phyloP scores from a whole-genome alignment of 2,888 invertebrate genomes.

The Oscheius sp. region DNA sequence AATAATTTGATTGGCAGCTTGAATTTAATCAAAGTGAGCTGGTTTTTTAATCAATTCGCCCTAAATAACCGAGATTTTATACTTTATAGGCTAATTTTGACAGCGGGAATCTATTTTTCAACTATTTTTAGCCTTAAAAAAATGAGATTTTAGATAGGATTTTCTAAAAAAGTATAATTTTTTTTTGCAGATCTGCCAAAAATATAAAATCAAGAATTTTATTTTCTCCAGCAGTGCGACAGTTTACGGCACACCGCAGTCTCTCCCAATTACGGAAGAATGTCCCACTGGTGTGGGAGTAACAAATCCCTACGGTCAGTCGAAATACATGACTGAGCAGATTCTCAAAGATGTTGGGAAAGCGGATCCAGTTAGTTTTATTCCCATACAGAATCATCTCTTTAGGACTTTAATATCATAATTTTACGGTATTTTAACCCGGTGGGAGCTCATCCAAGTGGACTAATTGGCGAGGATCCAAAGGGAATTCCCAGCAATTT shows the following conservation, averaged over 20 bases:
- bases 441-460: conserved; percentile 91
- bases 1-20: conserved; percentile 92
- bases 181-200: conserved; percentile 81
- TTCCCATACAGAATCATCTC: background rate
- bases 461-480: conserved; percentile 93
- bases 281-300: conserved; percentile 76
- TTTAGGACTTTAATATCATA: conserved; percentile 89
- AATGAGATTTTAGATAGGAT: no score
- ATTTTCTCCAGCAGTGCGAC: conserved; percentile 90
- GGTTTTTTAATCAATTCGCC: background rate
- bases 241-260: conserved; percentile 89
- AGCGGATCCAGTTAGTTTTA: conserved; percentile 80
- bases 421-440: conserved; percentile 94
- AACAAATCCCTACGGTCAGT: conserved; percentile 93
- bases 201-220: conserved; percentile 82
- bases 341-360: conserved; percentile 87
- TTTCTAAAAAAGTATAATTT: no score
- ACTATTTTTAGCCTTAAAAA: no score
- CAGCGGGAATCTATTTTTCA: background rate
- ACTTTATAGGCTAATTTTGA: background rate
- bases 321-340: conserved; percentile 94
- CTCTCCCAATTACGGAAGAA: conserved; percentile 87
- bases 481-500: conserved; percentile 91
- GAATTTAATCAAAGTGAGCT: conserved; percentile 86
- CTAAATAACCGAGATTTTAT: background rate